Conservation (phyloP, 2,113 vertebrate genomes). For the Murina feae region DNA sequence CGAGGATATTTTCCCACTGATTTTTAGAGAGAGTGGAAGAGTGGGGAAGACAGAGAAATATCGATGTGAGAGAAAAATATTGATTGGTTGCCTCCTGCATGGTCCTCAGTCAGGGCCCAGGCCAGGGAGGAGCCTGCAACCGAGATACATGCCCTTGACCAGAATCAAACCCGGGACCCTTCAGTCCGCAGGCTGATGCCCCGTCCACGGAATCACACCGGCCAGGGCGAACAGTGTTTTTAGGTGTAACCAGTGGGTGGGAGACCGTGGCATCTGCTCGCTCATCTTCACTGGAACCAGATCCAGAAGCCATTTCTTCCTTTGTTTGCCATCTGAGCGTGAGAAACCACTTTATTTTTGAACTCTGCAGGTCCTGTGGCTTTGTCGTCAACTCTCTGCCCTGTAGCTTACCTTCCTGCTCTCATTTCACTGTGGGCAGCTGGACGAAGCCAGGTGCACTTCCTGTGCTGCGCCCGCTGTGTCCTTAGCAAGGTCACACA, state of each 20-base stretch:
- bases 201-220: too few species aligned
- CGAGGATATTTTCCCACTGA: too few species aligned
- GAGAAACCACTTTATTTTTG: conserved; percentile 19
- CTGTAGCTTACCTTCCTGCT: background rate
- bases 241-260: background rate
- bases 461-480: background rate
- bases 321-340: background rate
- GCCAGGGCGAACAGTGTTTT: background rate
- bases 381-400: background rate
- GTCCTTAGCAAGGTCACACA: background rate
- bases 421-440: background rate
- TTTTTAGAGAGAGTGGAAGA: too few species aligned
- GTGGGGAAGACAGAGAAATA: too few species aligned
- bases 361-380: background rate
- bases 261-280: background rate
- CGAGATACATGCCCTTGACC: too few species aligned
- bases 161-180: too few species aligned
- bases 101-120: too few species aligned
- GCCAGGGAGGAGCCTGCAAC: too few species aligned
- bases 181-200: too few species aligned
- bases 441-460: background rate
- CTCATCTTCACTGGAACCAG: background rate
- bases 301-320: background rate
- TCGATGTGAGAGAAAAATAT: too few species aligned
- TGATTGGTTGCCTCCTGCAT: too few species aligned